phyloP scores from a whole-genome alignment of 2,113 vertebrate species.

The Coryphaenoides rupestris region DNA sequence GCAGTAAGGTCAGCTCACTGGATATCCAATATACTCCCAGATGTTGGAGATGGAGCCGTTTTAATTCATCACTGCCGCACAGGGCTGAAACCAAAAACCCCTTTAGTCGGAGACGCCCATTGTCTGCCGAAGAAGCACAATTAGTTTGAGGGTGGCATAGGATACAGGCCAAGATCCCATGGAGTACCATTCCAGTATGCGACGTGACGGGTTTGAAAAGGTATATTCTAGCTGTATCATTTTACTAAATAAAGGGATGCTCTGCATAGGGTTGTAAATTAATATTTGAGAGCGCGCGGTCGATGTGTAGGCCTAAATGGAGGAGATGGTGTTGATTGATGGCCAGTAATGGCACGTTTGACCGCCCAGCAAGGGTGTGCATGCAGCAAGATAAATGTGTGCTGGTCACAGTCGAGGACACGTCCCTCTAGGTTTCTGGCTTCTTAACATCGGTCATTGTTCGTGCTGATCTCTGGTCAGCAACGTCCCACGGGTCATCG shows the following conservation, averaged over 20 bases:
- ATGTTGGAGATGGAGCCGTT: constrained; percentile 20
- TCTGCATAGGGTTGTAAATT: too few species aligned
- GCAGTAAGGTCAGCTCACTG: constrained; percentile 24
- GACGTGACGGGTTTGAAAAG: too few species aligned
- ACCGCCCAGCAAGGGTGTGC: background rate
- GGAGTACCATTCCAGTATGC: too few species aligned
- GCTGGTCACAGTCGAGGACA: constrained; percentile 25
- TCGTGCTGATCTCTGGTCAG: too few species aligned
- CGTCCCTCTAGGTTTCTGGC: constrained; percentile 36
- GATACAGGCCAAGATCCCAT: background rate
- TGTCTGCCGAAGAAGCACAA: constrained; percentile 11
- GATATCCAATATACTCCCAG: constrained; percentile 26
- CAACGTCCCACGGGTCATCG: too few species aligned
- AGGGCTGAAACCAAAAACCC: background rate
- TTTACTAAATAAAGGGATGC: too few species aligned
- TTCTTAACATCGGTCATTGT: too few species aligned
- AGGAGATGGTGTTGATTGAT: constrained; percentile 14
- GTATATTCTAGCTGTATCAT: too few species aligned
- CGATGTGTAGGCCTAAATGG: background rate
- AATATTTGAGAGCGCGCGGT: too few species aligned
- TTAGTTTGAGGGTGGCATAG: constrained; percentile 10
- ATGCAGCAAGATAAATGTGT: constrained; percentile 16
- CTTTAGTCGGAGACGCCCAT: background rate
- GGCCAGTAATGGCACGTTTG: background rate
- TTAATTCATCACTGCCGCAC: background rate